Base-by-base conservation (phyloP, 2,888 invertebrate genomes). In the Chironomus tentans region DNA sequence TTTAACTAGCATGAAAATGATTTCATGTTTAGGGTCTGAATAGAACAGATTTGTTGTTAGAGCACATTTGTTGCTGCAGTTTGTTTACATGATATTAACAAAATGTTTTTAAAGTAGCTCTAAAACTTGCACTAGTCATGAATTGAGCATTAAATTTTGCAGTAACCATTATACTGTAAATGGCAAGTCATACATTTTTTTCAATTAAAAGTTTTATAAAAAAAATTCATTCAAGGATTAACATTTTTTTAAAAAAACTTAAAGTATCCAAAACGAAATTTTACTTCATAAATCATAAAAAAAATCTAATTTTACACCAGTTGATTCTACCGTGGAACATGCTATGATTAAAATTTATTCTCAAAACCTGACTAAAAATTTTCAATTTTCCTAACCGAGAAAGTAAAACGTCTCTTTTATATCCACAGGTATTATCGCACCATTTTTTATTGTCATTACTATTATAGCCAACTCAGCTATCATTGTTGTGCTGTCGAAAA, bases 381-480 rank as follows among this genome's bases (percentile, higher is more conserved):
- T n/a, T 15, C 48, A 21, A 70, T 48, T 13, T 38, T 21, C 38
- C 38, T 18, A 21, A 13, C 68, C 24, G 22, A n/a, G 21, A 68
- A 21, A 56, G 56, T 68, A 38, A 38, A 38, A 4, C 10, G 10
- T 38, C 38, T 50, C 56, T 24, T 90, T 92, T 15, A 24, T 38
- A 62, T 38, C 21, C 24, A 15, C 28, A 74, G 74, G 74, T 13
- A 24, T 56, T 85, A 87, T 92, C 79, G 91, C 94, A 81, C 96
- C 97, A 0, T 89, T 94, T 80, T 88, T 97, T 50, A 87, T 96
- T 13, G 87, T 95, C 24, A 88, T 95, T 38, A 97, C 96, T 0
- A 91, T 94, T n/a, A 88, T 95, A 3, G 93, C 95, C 68, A 97
- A 97, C 85, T 92, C 95, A 0, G 85, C 97, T 7, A 94, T 97